A percentile compares a stretch with the other conserved stretches of the same genome.
phyloP scores from a whole-genome alignment of 2,888 invertebrate genomes.

The Callimorpha dominula region DNA sequence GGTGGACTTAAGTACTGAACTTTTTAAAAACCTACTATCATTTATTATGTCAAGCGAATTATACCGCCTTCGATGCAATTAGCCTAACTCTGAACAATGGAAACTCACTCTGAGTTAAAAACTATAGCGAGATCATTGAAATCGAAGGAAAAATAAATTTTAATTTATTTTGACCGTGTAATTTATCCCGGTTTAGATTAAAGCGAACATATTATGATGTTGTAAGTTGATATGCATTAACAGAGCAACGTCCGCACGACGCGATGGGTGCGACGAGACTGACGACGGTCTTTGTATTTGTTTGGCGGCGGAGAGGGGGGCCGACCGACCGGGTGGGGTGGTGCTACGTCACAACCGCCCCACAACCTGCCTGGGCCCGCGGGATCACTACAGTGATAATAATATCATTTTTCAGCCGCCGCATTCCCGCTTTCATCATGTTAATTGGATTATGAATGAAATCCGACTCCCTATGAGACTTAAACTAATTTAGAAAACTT shows the following conservation, averaged over 20 bases:
- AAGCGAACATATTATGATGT: conserved; percentile 71
- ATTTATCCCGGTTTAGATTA: conserved; percentile 65
- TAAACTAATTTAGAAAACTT: conserved; percentile 4
- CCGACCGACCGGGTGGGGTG: conserved; percentile 51
- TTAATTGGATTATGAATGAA: conserved; percentile 46
- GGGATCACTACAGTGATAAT: conserved; percentile 55
- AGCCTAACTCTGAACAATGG: conserved; percentile 37
- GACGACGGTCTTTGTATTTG: conserved; percentile 63
- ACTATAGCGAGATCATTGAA: conserved; percentile 20
- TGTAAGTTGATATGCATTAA: conserved; percentile 66
- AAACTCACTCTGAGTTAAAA: conserved; percentile 36
- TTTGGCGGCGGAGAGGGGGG: conserved; percentile 56
- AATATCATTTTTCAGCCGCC: conserved; percentile 51
- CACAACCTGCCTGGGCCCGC: conserved; percentile 51
- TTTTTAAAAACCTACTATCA: conserved; percentile 43
- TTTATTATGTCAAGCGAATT: conserved; percentile 43
- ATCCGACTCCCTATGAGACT: conserved; percentile 24
- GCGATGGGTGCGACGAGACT: conserved; percentile 80
- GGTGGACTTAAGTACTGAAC: conserved; percentile 33
- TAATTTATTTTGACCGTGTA: conserved; percentile 43
- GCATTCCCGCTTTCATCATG: conserved; percentile 31
- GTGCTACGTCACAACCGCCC: conserved; percentile 67
- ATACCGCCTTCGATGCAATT: conserved; percentile 32
- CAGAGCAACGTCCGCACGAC: conserved; percentile 66
- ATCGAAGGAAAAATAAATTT: conserved; percentile 23